These are phyloP conservation scores for Aphelocoma californica DNA, from an alignment of 2,797 vertebrate genomes.

Conservation along the genomic window DNA sequence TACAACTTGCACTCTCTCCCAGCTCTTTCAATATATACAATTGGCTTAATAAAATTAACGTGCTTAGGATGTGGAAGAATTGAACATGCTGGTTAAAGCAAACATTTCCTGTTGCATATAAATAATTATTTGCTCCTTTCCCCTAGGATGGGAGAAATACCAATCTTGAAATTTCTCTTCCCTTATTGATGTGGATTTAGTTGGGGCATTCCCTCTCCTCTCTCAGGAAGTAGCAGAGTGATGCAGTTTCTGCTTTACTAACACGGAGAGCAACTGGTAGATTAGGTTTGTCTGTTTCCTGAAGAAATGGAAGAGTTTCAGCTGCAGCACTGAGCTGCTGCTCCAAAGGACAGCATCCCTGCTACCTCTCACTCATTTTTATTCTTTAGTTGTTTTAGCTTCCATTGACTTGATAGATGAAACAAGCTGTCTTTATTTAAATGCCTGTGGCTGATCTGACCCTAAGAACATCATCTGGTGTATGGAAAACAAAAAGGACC, in stretches of 20 bases:
- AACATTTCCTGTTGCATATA: neutral
- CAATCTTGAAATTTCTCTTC: neutral
- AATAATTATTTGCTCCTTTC: constrained; percentile 22
- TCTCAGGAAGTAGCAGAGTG: neutral
- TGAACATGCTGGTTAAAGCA: constrained; percentile 6
- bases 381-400: neutral
- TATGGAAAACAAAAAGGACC: neutral
- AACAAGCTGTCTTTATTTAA: neutral
- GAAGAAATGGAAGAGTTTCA: neutral
- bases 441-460: neutral
- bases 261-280: neutral
- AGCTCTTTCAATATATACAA: neutral
- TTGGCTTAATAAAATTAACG: constrained; percentile 23
- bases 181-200: neutral
- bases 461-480: neutral
- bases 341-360: neutral
- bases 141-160: neutral
- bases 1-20: neutral
- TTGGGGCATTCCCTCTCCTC: neutral
- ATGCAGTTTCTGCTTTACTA: neutral
- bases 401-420: neutral
- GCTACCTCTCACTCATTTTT: neutral
- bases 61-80: constrained; percentile 41
- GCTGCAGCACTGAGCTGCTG: neutral
- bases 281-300: neutral